Evolutionary conservation across 2,113 vertebrate genomes (phyloP).

Genomic region (Callocephalon fimbriatum): DNA sequence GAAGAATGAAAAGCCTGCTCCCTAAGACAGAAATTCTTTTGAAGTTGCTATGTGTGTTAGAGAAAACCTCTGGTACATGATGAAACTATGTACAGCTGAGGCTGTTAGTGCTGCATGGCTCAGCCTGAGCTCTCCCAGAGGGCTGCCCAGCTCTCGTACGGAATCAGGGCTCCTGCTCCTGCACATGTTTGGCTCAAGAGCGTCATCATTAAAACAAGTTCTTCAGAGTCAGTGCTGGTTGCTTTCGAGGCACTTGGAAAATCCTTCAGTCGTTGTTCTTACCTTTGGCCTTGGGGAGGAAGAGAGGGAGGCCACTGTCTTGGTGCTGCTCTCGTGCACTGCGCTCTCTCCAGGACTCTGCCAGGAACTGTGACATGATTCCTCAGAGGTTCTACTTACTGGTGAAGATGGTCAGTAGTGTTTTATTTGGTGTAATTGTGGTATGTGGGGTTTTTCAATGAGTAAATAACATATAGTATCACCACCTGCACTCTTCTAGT

Average conservation of each 20-base stretch:
- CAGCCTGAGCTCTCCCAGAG: neutral
- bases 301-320: neutral
- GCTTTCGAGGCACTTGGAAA: neutral
- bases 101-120: neutral
- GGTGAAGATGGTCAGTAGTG: neutral
- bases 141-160: neutral
- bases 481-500: neutral
- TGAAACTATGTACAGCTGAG: neutral
- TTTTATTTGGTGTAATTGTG: neutral
- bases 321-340: neutral
- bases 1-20: neutral
- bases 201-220: neutral
- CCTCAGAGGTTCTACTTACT: neutral
- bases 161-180: neutral
- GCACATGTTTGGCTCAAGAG: neutral
- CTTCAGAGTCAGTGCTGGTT: neutral
- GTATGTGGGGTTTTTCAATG: fast-evolving
- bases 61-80: fast-evolving
- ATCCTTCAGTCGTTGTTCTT: neutral
- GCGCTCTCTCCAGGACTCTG: neutral
- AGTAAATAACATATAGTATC: neutral
- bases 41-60: neutral
- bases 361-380: neutral
- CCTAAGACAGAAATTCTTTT: neutral
- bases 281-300: neutral